Percentiles rank a stretch among this genome's conserved stretches.
Evolutionary conservation across 2,888 invertebrate species (phyloP).

Genomic region (Onthophagus sagittarius): DNA sequence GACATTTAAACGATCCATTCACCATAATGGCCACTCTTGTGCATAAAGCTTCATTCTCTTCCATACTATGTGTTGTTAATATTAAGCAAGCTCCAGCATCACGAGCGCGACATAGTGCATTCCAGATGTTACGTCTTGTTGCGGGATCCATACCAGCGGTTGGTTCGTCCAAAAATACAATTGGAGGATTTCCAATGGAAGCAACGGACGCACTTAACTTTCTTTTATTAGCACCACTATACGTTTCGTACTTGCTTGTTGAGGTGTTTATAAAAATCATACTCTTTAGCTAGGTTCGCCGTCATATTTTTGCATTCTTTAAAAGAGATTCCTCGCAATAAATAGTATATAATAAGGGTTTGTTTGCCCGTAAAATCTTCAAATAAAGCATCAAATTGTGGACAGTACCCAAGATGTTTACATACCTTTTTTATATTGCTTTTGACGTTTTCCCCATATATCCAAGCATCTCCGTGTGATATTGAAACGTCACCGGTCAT

Average conservation of each 20-base stretch:
- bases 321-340: constrained; percentile 49
- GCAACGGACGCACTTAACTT: constrained; percentile 56
- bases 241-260: constrained; percentile 47
- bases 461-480: constrained; percentile 66
- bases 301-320: constrained; percentile 39
- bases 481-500: constrained; percentile 77
- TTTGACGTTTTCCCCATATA: constrained; percentile 48
- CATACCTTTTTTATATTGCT: constrained; percentile 57
- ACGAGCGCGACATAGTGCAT: constrained; percentile 64
- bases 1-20: constrained; percentile 73
- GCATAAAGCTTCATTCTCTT: constrained; percentile 82
- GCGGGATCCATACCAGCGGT: constrained; percentile 73
- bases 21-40: constrained; percentile 81
- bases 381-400: constrained; percentile 56
- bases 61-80: constrained; percentile 84
- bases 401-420: constrained; percentile 55
- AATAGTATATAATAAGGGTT: constrained; percentile 52
- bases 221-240: constrained; percentile 56
- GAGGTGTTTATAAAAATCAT: constrained; percentile 48
- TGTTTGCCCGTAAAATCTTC: constrained; percentile 55
- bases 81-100: constrained; percentile 71
- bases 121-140: constrained; percentile 77
- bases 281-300: constrained; percentile 44
- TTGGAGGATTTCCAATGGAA: constrained; percentile 54
- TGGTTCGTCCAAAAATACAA: constrained; percentile 54